Conservation (phyloP, 2,888 invertebrate genomes). For the Pristionchus maxplancki region DNA sequence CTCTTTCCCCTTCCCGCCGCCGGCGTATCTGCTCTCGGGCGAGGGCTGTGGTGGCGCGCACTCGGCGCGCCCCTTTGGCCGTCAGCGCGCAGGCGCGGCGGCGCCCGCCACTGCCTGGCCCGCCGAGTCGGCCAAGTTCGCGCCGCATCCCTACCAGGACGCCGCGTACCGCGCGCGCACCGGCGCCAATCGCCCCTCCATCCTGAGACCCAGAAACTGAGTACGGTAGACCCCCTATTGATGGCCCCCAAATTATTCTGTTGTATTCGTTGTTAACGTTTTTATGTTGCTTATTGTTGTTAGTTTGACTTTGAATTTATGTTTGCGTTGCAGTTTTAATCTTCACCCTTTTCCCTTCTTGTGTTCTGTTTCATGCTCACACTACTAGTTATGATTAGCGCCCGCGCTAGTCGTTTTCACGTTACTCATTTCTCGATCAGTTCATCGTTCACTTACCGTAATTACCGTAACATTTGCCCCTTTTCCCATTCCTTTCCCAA, state of each 20-base stretch:
- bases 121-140: neutral
- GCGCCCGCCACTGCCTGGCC: neutral
- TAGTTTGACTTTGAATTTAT: neutral
- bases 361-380: neutral
- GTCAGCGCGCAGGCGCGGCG: neutral
- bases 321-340: neutral
- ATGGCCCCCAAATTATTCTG: neutral
- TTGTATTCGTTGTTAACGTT: neutral
- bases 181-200: neutral
- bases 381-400: no score
- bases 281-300: neutral
- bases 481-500: no score
- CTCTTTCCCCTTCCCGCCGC: slow-evolving; percentile 13
- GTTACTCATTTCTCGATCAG: no score
- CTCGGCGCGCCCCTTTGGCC: neutral
- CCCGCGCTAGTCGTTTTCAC: no score
- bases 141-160: neutral
- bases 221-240: no score
- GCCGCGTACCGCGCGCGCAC: neutral
- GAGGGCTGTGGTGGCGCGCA: neutral
- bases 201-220: neutral
- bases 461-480: no score
- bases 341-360: neutral
- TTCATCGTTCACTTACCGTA: neutral
- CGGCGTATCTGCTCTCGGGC: neutral